phyloP scores from a whole-genome alignment of 2,888 invertebrate species.

The Drosophila rellima region DNA sequence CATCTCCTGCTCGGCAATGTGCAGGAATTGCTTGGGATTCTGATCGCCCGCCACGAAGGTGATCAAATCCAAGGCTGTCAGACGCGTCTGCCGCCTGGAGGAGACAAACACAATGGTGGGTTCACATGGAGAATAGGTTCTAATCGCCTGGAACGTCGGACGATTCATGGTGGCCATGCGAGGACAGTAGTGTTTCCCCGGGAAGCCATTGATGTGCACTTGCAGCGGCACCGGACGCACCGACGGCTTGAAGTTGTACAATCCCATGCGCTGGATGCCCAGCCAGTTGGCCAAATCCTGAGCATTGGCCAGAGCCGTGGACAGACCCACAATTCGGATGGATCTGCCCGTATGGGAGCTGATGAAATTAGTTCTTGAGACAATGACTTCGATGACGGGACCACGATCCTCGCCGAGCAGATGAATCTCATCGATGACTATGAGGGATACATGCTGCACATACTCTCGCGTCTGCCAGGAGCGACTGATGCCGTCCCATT shows the following conservation, averaged over 20 bases:
- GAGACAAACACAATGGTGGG: conserved; percentile 98
- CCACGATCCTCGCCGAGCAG: conserved; percentile 96
- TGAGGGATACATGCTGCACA: conserved; percentile 95
- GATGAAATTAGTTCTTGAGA: conserved; percentile 98
- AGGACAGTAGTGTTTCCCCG: conserved; percentile 98
- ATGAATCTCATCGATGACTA: conserved; percentile 99
- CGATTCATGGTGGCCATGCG: conserved; percentile 99
- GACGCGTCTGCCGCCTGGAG: conserved; percentile 97
- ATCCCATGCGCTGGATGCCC: conserved; percentile 93
- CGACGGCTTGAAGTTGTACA: conserved; percentile 99
- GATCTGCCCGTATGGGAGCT: conserved; percentile 93
- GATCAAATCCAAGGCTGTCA: conserved; percentile 98
- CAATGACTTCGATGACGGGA: conserved; percentile 97
- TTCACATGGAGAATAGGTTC: conserved; percentile 95
- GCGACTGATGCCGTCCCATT: conserved; percentile 99
- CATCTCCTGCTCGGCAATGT: conserved; percentile 94
- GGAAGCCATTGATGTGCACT: conserved; percentile 96
- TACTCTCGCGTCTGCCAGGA: conserved; percentile 99
- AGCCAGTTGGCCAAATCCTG: conserved; percentile 98
- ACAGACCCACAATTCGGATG: conserved; percentile 96
- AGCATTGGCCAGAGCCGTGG: conserved; percentile 99
- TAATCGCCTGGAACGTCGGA: conserved; percentile 97
- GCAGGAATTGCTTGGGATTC: conserved; percentile 97
- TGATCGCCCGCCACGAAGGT: conserved; percentile 95
- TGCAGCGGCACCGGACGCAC: conserved; percentile 98